Evolutionary conservation across 2,797 vertebrate genomes (phyloP), one percentile per base, ranked within the genome.

Genomic region (Pseudotriccus pelzelni): DNA sequence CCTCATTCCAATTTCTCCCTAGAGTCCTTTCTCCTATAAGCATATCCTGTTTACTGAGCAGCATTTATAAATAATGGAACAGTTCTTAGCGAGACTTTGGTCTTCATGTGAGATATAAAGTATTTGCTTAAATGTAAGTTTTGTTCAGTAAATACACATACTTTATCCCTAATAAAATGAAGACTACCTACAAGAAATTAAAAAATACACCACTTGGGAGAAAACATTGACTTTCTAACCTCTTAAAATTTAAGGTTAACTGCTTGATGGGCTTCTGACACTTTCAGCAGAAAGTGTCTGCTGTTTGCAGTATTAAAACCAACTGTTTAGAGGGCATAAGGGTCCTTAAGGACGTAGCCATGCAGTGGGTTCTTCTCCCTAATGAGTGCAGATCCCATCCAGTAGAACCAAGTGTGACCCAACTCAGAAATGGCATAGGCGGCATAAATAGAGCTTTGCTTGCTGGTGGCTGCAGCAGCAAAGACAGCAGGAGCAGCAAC

Each of bases 291-390:
- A 49, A 60, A 55, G n/a, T 24, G 7, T 44, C 28, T 13, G 55
- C 30, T 91, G 12, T 39, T 46, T n/a, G 27, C 53, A 62, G 12
- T 34, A 32, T 67, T 62, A 73, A 62, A 74, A 78, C 43, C 4
- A 2, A 36, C 16, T 20, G 24, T 27, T 28, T 36, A 56, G 36
- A 36, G 16, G 5, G 24, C 10, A 21, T 4, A 73, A 8, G 14
- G 10, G 13, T 37, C 39, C 63, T 75, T 49, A 59, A 13, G 46
- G 34, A 58, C 13, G 10, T 10, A 8, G 18, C 15, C 44, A 23
- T 0, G 2, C 5, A 14, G 10, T 12, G 18, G n/a, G 39, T 24
- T 43, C 14, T 15, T 24, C 34, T 44, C 41, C 15, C 10, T 21
- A 49, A 41, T 2, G 18, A 75, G 49, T 13, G 24, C 4, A 60